Evolutionary conservation across 2,888 invertebrate genomes (phyloP).

Genomic region (Rotaria socialis): DNA sequence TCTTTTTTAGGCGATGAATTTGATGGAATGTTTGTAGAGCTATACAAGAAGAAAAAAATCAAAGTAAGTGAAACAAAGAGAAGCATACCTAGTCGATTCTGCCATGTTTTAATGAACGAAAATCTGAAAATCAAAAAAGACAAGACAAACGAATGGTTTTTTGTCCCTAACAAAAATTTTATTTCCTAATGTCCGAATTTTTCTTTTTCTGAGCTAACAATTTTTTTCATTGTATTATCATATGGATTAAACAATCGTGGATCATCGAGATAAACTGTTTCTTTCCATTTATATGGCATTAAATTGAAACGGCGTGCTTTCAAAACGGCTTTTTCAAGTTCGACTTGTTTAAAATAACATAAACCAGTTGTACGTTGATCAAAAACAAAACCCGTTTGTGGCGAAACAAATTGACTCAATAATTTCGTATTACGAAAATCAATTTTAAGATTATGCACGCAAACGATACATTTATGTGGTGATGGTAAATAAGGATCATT

Average conservation of each 20-base stretch:
- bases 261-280: constrained; percentile 74
- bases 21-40: too few species aligned
- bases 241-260: constrained; percentile 71
- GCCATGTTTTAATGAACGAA: background rate
- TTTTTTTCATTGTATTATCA: constrained; percentile 41
- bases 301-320: constrained; percentile 73
- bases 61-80: too few species aligned
- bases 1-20: background rate
- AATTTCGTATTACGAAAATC: constrained; percentile 85
- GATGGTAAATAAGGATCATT: constrained; percentile 74
- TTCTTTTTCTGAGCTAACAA: constrained; percentile 1
- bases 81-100: background rate
- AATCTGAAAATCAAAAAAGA: background rate
- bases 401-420: constrained; percentile 89
- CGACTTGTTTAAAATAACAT: constrained; percentile 74
- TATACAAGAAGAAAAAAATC: too few species aligned
- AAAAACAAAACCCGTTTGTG: constrained; percentile 85
- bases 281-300: constrained; percentile 78
- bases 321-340: constrained; percentile 70
- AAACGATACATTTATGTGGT: constrained; percentile 72
- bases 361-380: constrained; percentile 87
- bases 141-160: background rate
- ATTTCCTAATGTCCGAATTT: background rate
- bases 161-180: background rate
- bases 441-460: constrained; percentile 74